Base-by-base conservation (phyloP, 2,888 invertebrate species). In the Brenthis hecate region DNA sequence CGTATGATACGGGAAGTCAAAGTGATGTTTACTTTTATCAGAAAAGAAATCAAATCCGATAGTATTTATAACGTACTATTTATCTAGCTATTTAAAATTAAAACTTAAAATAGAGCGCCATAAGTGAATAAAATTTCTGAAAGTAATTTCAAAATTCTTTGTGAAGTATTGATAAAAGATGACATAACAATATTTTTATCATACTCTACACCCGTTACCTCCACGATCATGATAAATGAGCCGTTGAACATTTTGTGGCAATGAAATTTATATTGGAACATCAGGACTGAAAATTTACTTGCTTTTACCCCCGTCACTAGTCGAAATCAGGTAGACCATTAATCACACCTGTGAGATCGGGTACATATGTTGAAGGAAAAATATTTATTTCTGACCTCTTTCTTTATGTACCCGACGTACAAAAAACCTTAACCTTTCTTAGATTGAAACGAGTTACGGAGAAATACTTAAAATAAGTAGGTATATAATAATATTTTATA, bases 261-360 rank as follows among this genome's bases (percentile, higher is more conserved):
- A 77, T 76, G 83, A 78, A 84, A 85, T 81, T 79, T 81, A 82
- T 79, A 80, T 77, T 78, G 74, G 75, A 74, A 75, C 80, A 81
- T 84, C 84, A 83, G 85, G 83, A 81, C 80, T 76, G 77, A 75
- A 78, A 77, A 78, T 78, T 78, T 78, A 78, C 78, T 81, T 77
- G 76, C 78, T 75, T 62, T 76, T 82, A 87, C 88, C 88, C 85
- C 81, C 88, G 84, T 87, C 88, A 85, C 76, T 78, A 72, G 75
- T 78, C 85, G 86, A 86, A 84, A 81, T 76, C 85, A 86, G 85
- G 85, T 77, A 77, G 77, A 79, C 81, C 84, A 85, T 86, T 87
- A 85, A 83, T 86, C 85, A 85, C 87, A 84, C 84, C 81, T 87
- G 85, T 82, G 83, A 81, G 78, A 73, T 68, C 80, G 72, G 65